A percentile compares a stretch with the other conserved stretches of the same genome.
phyloP scores from a whole-genome alignment of 1,140 invertebrate genomes.

The Chrysoperla carnea region DNA sequence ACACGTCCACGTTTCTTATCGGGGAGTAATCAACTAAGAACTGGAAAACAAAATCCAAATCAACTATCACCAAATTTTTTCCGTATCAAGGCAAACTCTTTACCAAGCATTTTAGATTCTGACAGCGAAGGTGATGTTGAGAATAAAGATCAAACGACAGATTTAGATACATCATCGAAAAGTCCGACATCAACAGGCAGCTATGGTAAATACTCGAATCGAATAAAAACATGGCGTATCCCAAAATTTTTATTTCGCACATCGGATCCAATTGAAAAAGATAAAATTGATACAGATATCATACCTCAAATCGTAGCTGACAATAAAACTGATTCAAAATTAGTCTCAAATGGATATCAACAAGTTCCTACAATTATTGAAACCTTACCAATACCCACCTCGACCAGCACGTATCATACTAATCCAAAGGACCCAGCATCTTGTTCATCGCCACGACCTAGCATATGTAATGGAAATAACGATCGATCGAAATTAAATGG shows the following conservation, averaged over 20 bases:
- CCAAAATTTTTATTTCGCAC: constrained; percentile 39
- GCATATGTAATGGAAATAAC: neutral
- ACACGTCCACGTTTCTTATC: constrained; percentile 18
- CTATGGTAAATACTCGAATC: constrained; percentile 35
- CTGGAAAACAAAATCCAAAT: constrained; percentile 22
- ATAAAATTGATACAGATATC: constrained; percentile 5
- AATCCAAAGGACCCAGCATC: constrained; percentile 4
- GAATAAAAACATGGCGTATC: constrained; percentile 41
- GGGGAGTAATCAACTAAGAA: constrained; percentile 19
- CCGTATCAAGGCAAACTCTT: constrained; percentile 50
- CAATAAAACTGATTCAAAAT: neutral
- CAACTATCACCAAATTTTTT: constrained; percentile 36
- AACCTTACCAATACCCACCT: constrained; percentile 14
- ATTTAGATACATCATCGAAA: constrained; percentile 22
- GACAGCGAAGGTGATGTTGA: constrained; percentile 42
- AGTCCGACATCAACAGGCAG: constrained; percentile 26
- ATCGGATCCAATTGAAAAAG: constrained; percentile 21
- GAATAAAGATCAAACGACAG: constrained; percentile 11
- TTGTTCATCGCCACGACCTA: neutral
- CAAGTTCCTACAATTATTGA: constrained; percentile 45
- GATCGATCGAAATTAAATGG: neutral
- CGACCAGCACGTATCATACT: neutral
- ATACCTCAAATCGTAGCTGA: neutral
- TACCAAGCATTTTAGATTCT: constrained; percentile 61
- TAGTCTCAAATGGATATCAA: constrained; percentile 27